Percentiles rank a stretch among this genome's conserved stretches.
Evolutionary conservation across 1,140 invertebrate genomes (phyloP).

Genomic region (Fopius arisanus): DNA sequence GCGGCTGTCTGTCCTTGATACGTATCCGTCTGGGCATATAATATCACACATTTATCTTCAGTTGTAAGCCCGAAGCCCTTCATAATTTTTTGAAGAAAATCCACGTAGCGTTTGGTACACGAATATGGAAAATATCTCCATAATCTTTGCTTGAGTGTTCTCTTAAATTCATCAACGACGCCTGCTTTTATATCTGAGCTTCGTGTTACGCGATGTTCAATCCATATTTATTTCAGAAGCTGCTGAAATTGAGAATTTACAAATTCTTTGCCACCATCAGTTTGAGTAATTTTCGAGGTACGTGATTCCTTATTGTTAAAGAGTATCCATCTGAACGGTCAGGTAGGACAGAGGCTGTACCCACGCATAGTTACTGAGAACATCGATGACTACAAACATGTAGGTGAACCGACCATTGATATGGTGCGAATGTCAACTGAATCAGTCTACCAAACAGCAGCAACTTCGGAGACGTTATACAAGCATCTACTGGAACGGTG

Average conservation of each 20-base stretch:
- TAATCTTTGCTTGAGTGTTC: too few relatives aligned
- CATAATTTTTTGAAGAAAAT: too few relatives aligned
- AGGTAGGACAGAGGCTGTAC: not conserved
- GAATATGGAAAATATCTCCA: too few relatives aligned
- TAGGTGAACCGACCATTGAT: slow-evolving; percentile 44
- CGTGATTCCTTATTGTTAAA: not conserved
- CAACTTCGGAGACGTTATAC: not conserved
- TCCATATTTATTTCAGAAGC: not conserved
- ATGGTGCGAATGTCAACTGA: slow-evolving; percentile 44
- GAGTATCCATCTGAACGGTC: not conserved
- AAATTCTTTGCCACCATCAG: not conserved
- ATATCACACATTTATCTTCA: too few relatives aligned
- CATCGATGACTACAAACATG: slow-evolving; percentile 53
- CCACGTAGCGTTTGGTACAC: too few relatives aligned
- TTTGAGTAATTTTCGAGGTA: not conserved
- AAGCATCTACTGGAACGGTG: not conserved
- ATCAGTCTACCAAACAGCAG: slow-evolving; percentile 47
- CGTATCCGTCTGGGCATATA: too few relatives aligned
- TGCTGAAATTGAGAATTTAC: not conserved
- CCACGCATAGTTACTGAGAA: slow-evolving; percentile 51
- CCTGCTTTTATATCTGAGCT: not conserved
- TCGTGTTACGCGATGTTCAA: not conserved
- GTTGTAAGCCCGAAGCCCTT: too few relatives aligned
- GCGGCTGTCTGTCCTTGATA: too few relatives aligned
- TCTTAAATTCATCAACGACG: not conserved